These are phyloP conservation scores for Antheraea pernyi DNA, from an alignment of 1,140 invertebrate species.

Conservation along the genomic window DNA sequence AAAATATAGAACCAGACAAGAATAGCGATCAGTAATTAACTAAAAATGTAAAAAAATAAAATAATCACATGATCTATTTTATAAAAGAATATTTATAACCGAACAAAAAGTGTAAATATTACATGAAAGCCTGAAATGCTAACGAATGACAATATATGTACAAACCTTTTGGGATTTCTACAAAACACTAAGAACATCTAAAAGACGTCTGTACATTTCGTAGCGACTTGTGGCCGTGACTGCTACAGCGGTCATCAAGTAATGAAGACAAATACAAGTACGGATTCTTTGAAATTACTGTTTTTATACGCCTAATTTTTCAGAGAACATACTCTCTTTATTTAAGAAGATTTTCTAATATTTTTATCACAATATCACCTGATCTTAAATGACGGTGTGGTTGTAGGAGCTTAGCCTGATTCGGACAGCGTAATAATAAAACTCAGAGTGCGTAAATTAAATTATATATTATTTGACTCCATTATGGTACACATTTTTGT, in stretches of 20 bases:
- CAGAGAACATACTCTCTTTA: background rate
- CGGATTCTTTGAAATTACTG: background rate
- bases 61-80: background rate
- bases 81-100: background rate
- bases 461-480: too few species aligned
- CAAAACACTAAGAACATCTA: background rate
- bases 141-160: background rate
- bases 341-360: background rate
- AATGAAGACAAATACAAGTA: conserved; percentile 4
- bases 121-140: background rate
- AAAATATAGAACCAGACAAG: too few species aligned
- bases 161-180: background rate
- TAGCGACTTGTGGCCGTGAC: background rate
- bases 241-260: background rate
- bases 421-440: too few species aligned
- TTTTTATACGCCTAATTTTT: background rate
- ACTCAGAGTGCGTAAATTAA: too few species aligned
- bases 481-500: too few species aligned
- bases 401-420: too few species aligned
- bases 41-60: too few species aligned
- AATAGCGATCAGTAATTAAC: too few species aligned
- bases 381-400: too few species aligned
- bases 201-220: background rate
- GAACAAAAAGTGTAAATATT: background rate
- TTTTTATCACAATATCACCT: too few species aligned